Evolutionary conservation across 2,888 invertebrate species (phyloP), one percentile per base, ranked within the genome.

Genomic region (Conchocele bisecta): DNA sequence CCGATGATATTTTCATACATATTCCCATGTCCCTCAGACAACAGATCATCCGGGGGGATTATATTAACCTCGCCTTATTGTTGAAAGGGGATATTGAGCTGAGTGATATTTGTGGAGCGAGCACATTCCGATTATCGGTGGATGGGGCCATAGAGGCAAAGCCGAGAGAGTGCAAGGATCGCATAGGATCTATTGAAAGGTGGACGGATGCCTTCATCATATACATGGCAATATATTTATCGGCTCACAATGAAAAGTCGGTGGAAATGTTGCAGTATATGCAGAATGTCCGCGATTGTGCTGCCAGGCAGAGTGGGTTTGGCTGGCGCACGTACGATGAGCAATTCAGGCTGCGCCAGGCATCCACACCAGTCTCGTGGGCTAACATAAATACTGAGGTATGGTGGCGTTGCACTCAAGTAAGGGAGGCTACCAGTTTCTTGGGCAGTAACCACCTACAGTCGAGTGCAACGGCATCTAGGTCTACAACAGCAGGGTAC

Each of bases 141-240:
- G 41, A 42, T 7, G 64, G 64, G 6, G 48, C 37, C n/a, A 13
- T 64, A 9, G 64, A 69, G 37, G 22, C 57, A 7, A 33, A 48
- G 31, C 53, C 56, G 11, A 63, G 58, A 17, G 51, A 50, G 20
- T 39, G 41, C n/a, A 65, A 58, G 17, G 59, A 71, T 31, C 53
- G 56, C 22, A 37, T 71, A 17, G 28, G 31, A 13, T 48, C 53
- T 13, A 51, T 71, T 20, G 65, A 65, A 22, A 59, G 48, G 26
- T 71, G 71, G 71, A 71, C 71, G 6, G 65, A 71, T 26, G 64
- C 63, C 15, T 70, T 71, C 41, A 24, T 70, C 13, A 64, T 70
- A 20, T 70, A 39, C 26, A 42, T 56, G 59, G 3, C 22, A n/a
- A 41, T 70, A 28, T 65, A 46, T 33, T 13, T 65, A 0, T 7